A percentile compares a stretch with the other conserved stretches of the same genome.
Conservation (phyloP, 2,797 vertebrate species). For the Thunnus albacares region DNA sequence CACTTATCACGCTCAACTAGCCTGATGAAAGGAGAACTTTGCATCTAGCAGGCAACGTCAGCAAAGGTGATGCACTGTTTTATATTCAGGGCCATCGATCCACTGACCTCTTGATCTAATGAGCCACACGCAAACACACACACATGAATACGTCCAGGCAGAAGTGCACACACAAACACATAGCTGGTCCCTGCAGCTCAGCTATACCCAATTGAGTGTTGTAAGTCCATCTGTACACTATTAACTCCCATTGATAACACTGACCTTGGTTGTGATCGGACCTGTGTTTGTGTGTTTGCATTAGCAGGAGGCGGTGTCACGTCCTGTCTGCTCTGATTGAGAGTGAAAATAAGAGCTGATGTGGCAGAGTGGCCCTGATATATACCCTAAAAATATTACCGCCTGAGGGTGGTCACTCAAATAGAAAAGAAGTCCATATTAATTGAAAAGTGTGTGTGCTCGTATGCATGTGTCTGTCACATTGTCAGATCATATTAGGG, state of each 20-base stretch:
- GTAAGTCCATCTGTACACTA: conserved; percentile 68
- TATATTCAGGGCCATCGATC: conserved; percentile 67
- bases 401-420: conserved; percentile 42
- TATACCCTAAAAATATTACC: conserved; percentile 53
- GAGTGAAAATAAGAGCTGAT: conserved; percentile 58
- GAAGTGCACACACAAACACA: conserved; percentile 7
- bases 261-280: conserved; percentile 53
- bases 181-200: conserved; percentile 41
- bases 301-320: conserved; percentile 59
- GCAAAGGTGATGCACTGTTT: conserved; percentile 51
- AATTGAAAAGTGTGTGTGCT: conserved; percentile 47
- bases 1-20: conserved; percentile 48
- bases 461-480: conserved; percentile 50
- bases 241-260: conserved; percentile 51
- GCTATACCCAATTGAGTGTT: conserved; percentile 43
- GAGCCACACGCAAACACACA: conserved; percentile 45
- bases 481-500: conserved; percentile 67
- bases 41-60: conserved; percentile 52
- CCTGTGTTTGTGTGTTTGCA: conserved; percentile 53
- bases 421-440: conserved; percentile 42
- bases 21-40: conserved; percentile 36
- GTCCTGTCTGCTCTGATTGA: conserved; percentile 55
- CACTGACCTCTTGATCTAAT: conserved; percentile 66
- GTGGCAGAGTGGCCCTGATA: conserved; percentile 64
- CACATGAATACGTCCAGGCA: not conserved